Evolutionary conservation across 2,888 invertebrate genomes (phyloP).

Genomic region (Sinotaia quadrata): DNA sequence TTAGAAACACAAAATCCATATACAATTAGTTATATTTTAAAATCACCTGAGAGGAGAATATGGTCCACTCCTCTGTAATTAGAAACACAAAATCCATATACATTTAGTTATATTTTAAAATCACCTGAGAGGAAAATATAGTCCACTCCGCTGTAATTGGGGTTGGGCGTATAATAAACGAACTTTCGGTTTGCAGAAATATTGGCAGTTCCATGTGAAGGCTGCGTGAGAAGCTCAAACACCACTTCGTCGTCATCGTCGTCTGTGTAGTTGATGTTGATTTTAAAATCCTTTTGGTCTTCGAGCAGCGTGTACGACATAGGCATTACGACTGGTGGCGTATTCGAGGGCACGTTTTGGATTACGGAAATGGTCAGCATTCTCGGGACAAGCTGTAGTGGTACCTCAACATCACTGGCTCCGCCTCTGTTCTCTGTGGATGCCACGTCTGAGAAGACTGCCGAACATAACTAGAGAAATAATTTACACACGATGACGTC

Average conservation of each 20-base stretch:
- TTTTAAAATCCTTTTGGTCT: background rate
- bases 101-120: too few relatives aligned
- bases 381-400: background rate
- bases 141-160: background rate
- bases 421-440: too few relatives aligned
- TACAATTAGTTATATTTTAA: too few relatives aligned
- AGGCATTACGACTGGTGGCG: background rate
- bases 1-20: too few relatives aligned
- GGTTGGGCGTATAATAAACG: background rate
- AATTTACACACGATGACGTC: too few relatives aligned
- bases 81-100: too few relatives aligned
- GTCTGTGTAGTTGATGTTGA: background rate
- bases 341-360: background rate
- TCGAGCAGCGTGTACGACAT: background rate
- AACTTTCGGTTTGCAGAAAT: background rate
- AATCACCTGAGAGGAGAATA: background rate
- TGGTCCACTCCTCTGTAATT: background rate
- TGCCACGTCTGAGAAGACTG: too few relatives aligned
- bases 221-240: background rate
- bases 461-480: too few relatives aligned
- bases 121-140: background rate
- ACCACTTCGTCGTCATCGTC: background rate
- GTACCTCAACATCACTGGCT: too few relatives aligned
- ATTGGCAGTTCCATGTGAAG: background rate
- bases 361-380: conserved; percentile 2